Conservation (phyloP, 1,140 invertebrate species). For the Helicoverpa zea region DNA sequence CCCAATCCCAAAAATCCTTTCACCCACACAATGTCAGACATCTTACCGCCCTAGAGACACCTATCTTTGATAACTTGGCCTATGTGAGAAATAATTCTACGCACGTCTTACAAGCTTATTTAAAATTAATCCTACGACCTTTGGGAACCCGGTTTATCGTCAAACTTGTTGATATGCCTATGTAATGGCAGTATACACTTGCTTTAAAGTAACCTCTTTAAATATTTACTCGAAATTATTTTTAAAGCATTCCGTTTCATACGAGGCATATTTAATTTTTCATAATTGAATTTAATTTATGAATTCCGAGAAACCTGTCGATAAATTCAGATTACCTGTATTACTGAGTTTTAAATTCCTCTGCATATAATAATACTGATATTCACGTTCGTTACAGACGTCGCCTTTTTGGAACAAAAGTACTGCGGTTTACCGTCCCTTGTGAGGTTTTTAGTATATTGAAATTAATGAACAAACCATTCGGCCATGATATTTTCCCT, state of each 20-base stretch:
- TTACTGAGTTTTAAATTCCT: no score
- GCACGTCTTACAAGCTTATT: constrained; percentile 27
- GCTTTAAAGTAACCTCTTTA: no score
- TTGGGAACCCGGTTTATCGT: neutral
- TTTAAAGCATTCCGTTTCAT: neutral
- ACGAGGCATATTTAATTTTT: no score
- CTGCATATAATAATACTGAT: no score
- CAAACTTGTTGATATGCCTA: constrained; percentile 14
- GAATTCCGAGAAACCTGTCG: no score
- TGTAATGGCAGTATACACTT: neutral
- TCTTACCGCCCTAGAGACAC: constrained; percentile 12
- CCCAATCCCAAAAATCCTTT: constrained; percentile 17
- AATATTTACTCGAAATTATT: neutral
- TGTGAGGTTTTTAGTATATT: no score
- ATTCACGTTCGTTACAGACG: no score
- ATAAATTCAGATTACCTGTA: no score
- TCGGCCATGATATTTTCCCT: no score
- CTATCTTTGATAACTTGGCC: constrained; percentile 16
- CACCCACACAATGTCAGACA: neutral
- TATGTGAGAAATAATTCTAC: constrained; percentile 28
- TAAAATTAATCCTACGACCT: constrained; percentile 19
- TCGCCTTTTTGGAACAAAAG: no score
- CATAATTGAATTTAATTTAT: no score
- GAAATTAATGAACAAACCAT: no score
- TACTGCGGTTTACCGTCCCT: neutral